Base-by-base conservation (phyloP, 2,888 invertebrate species). In the Sinhomidia bicolor region DNA sequence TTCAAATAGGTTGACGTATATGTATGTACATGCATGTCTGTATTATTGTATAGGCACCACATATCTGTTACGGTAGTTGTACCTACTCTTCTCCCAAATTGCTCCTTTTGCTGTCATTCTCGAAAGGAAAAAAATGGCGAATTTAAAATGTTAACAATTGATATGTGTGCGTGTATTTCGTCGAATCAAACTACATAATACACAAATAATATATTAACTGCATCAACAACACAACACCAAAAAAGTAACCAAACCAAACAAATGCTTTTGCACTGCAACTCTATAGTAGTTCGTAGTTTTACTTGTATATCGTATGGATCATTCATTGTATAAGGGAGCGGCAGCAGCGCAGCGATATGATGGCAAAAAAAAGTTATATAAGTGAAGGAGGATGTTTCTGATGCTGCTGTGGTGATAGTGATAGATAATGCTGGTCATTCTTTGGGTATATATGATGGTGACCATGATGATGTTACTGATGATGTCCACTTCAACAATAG, bases 401-500 rank as follows among this genome's bases (percentile, higher is more conserved):
- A 29, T 29, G 62, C 17, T 57, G 32, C 62, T 62, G 62, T 62
- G 60, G 26, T 23, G 65, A 65, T 65, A 32, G 12, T 65, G 65
- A n/a, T 9, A 44, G 44, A 76, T 76, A 76, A 51, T 32, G 51
- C 76, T 76, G 76, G 76, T 51, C 76, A 76, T 76, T 54, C 51
- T 65, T 26, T 47, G 7, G 29, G 54, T 54, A 47, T 60, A n/a
- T n/a, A n/a, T n/a, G n/a, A 60, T 36, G 44, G 57, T 79, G 60
- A 60, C 79, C 57, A 79, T 60, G 57, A 23, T 36, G 57, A 57
- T 79, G 36, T 36, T 79, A 32, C 54, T 79, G 54, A 79, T 80
- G 80, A 62, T 62, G 80, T 62, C 80, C 80, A 41, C 62, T 44
- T 62, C 62, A 80, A 57, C 78, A 78, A 80, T 62, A 62, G 80